A percentile compares a stretch with the other conserved stretches of the same genome.
These are phyloP conservation scores for Limnothrissa miodon DNA, from an alignment of 2,113 vertebrate genomes.

Conservation along the genomic window DNA sequence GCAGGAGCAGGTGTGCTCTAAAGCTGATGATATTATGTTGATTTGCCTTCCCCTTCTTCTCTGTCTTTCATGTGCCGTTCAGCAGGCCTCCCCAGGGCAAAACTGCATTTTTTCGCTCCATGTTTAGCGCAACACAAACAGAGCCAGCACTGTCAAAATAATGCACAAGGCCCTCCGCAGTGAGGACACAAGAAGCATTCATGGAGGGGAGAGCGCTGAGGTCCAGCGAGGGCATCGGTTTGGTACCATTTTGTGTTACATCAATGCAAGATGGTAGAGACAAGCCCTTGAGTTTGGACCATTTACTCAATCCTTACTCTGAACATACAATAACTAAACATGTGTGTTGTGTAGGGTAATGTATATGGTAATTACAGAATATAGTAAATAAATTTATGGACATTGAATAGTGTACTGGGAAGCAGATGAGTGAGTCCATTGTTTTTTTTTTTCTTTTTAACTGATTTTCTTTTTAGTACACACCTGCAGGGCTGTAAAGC, in stretches of 20 bases:
- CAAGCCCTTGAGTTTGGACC: neutral
- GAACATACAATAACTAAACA: too few species aligned
- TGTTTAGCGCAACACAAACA: neutral
- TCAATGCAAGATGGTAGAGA: constrained; percentile 6
- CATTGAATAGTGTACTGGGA: too few species aligned
- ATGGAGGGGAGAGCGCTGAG: neutral
- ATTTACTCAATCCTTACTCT: too few species aligned
- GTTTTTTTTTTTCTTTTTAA: neutral
- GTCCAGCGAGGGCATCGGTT: neutral
- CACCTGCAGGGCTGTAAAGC: neutral
- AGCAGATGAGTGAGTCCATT: neutral
- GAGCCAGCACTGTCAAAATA: constrained; percentile 11
- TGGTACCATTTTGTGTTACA: neutral
- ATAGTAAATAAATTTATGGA: too few species aligned
- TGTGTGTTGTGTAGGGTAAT: too few species aligned
- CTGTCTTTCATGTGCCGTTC: constrained; percentile 7
- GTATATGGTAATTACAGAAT: too few species aligned
- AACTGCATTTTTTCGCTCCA: neutral
- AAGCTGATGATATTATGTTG: neutral
- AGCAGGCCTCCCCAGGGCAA: neutral
- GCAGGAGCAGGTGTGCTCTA: constrained; percentile 8
- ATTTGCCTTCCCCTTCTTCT: neutral
- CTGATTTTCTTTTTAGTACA: neutral
- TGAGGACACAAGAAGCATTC: neutral
- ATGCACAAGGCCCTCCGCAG: neutral